phyloP scores from a whole-genome alignment of 2,797 vertebrate genomes.

The Coreius guichenoti region DNA sequence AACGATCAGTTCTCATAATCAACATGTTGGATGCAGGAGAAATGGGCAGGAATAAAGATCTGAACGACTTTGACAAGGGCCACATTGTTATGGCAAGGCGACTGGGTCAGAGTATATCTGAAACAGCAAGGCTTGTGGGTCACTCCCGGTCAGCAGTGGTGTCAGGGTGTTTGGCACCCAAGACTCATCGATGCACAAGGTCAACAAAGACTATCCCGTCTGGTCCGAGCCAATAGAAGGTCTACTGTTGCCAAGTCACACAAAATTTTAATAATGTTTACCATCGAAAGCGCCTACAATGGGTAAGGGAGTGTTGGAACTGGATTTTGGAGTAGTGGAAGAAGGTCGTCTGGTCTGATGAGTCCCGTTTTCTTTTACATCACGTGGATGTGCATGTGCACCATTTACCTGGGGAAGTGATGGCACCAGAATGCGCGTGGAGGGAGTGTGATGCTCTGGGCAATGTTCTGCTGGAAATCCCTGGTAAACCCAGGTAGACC shows the following conservation, averaged over 20 bases:
- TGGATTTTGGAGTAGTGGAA: no score
- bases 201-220: background rate
- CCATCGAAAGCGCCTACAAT: background rate
- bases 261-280: background rate
- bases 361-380: no score
- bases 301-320: no score
- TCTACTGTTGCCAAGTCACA: background rate
- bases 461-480: background rate
- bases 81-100: background rate
- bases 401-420: no score
- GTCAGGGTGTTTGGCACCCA: background rate
- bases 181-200: background rate
- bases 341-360: no score
- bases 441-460: background rate
- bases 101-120: background rate
- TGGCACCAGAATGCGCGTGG: no score
- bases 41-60: background rate
- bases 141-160: no score
- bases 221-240: background rate
- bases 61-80: background rate
- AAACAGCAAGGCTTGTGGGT: no score
- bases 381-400: no score
- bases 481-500: no score
- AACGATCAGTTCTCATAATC: background rate
- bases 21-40: background rate